Evolutionary conservation across 1,140 invertebrate species (phyloP).

Genomic region (Euglossa dilemma): DNA sequence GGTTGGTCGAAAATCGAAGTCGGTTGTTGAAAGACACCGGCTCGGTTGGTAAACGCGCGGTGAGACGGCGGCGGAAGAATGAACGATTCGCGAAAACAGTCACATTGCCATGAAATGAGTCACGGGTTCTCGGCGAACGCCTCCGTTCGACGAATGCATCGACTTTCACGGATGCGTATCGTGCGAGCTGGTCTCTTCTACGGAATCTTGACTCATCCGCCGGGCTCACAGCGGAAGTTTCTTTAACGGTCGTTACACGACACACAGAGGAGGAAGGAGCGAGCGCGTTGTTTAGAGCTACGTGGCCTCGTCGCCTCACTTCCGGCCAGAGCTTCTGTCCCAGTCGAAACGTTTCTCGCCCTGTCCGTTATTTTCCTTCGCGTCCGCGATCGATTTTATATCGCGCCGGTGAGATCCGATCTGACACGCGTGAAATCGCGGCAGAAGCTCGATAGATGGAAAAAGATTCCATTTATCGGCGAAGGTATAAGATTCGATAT

Average conservation of each 20-base stretch:
- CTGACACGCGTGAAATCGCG: background rate
- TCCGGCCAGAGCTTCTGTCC: constrained; percentile 40
- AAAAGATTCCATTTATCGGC: background rate
- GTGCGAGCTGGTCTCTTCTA: constrained; percentile 11
- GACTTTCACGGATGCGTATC: constrained; percentile 33
- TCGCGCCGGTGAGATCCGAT: background rate
- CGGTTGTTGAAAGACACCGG: no score
- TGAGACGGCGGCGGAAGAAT: background rate
- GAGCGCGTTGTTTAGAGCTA: background rate
- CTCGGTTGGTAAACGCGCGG: background rate
- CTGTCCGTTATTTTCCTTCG: background rate
- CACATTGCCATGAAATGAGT: constrained; percentile 51
- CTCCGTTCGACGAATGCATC: constrained; percentile 22
- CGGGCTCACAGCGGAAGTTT: constrained; percentile 49
- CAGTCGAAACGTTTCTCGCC: background rate
- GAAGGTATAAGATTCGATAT: background rate
- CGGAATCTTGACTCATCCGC: constrained; percentile 56
- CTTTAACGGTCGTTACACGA: constrained; percentile 44
- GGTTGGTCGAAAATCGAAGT: background rate
- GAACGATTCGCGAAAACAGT: constrained; percentile 44
- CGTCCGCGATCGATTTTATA: background rate
- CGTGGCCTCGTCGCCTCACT: constrained; percentile 26
- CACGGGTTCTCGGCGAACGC: constrained; percentile 22
- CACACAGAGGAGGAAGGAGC: background rate
- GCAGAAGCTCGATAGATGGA: background rate